Base-by-base conservation (phyloP, 2,888 invertebrate genomes). In the Melinaea menophilus region DNA sequence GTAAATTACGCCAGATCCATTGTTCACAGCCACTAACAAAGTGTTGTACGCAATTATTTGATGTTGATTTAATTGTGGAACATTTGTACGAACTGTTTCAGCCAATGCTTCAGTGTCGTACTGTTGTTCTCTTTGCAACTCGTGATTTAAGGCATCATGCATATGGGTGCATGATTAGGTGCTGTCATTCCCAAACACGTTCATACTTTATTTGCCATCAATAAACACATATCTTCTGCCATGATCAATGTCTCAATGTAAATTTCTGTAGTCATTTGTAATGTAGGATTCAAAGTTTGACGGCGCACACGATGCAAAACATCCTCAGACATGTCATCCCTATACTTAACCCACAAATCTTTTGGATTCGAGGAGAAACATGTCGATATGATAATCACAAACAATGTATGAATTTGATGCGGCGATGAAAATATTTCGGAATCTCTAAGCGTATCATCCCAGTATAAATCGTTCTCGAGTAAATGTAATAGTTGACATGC, bases 131-230 rank as follows among this genome's bases (percentile, higher is more conserved):
- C 70, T 55, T 62, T 67, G 60, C 55, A 71, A 70, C 56, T 71
- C 71, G 58, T 67, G 68, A 58, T 71, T 68, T 54, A 69, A 69
- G 67, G 67, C 66, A 62, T 70, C 69, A 59, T 69, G 66, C 65
- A 68, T 70, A 54, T 59, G 46, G n/a, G n/a, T n/a, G n/a, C n/a
- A 58, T 67, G 69, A 69, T 69, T 65, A 9, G 67, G 67, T 61
- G 67, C 66, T 62, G 63, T 67, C 75, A 75, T 61, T 48, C 75
- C 76, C 62, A 75, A 67, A 61, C 61, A 58, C 56, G 64, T 61
- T 65, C 75, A 71, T 72, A 73, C 61, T 71, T 74, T 75, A 65
- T 73, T 74, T 65, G 69, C 58, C 58, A 75, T 71, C 64, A 71
- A 62, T 62, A 72, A 74, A 64, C 72, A 74, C 64, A 64, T 61